These are phyloP conservation scores for Hormiphora californensis DNA, from an alignment of 37 sponge, comb jelly and placozoan species.

Conservation along the genomic window DNA sequence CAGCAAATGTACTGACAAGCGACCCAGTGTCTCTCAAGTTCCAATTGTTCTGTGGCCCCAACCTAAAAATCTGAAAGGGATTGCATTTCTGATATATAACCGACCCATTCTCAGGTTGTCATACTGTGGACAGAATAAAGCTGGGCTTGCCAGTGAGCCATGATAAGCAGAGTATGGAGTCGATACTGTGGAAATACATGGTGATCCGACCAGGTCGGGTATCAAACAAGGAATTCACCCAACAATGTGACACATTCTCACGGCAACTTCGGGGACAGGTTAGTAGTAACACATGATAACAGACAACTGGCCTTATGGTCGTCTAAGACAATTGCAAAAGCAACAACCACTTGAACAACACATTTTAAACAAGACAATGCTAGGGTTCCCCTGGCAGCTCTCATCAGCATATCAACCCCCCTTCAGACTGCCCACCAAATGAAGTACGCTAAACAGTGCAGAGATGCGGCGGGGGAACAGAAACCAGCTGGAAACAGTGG, in stretches of 20 bases:
- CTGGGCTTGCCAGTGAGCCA: not conserved
- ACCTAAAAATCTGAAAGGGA: too few species aligned
- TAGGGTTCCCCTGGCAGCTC: too few species aligned
- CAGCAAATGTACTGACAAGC: too few species aligned
- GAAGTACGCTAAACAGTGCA: slow-evolving; percentile 3
- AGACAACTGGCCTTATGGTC: not conserved
- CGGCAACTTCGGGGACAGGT: slow-evolving; percentile 1
- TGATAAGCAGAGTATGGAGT: slow-evolving; percentile 27
- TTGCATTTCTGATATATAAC: too few species aligned
- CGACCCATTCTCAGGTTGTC: not conserved
- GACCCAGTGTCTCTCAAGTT: too few species aligned
- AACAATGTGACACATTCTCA: not conserved
- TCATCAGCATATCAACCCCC: not conserved
- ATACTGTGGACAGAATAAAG: slow-evolving; percentile 15
- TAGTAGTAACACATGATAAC: not conserved
- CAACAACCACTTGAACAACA: too few species aligned
- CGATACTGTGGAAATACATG: slow-evolving; percentile 2
- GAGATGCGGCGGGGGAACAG: too few species aligned
- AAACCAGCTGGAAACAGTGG: too few species aligned
- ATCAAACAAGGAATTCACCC: slow-evolving; percentile 9
- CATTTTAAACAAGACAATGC: too few species aligned
- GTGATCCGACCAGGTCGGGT: not conserved
- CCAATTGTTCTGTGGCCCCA: too few species aligned
- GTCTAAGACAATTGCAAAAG: too few species aligned
- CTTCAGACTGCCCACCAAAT: slow-evolving; percentile 25